Conservation (phyloP, 2,797 vertebrate genomes). For the Gymnothorax reevesii region DNA sequence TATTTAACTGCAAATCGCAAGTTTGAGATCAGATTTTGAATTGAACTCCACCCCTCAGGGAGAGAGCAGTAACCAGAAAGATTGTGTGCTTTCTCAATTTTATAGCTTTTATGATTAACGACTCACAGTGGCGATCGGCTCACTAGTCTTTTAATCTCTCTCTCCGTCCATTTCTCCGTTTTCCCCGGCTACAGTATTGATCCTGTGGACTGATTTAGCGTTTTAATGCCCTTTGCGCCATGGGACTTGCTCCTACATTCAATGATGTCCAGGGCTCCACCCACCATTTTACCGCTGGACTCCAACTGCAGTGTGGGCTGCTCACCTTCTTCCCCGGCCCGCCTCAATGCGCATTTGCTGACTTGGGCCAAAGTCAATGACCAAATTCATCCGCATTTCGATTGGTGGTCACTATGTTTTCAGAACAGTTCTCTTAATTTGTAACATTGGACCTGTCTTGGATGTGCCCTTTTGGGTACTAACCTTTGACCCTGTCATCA, state of each 20-base stretch:
- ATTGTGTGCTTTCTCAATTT: background rate
- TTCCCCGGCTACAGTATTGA: slow-evolving; percentile 14
- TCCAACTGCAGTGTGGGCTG: background rate
- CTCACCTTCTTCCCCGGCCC: background rate
- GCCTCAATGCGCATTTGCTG: background rate
- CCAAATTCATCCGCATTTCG: background rate
- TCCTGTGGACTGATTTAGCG: slow-evolving; percentile 17
- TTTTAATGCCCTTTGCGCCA: slow-evolving; percentile 20
- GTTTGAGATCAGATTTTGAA: background rate
- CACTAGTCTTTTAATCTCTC: slow-evolving; percentile 21
- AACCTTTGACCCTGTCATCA: slow-evolving; percentile 1
- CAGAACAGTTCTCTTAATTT: background rate
- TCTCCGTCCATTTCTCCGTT: background rate
- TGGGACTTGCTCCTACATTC: background rate
- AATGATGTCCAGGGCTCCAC: background rate
- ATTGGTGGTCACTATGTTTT: background rate
- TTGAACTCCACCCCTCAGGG: background rate
- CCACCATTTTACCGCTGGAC: background rate
- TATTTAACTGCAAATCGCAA: background rate
- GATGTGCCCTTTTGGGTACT: background rate
- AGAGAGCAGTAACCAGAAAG: background rate
- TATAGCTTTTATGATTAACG: slow-evolving; percentile 19
- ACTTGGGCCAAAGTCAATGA: background rate
- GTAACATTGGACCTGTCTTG: background rate
- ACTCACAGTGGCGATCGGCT: background rate